These are phyloP conservation scores for Phallusia fumigata DNA, from an alignment of 23 tunicate genomes.

Conservation along the genomic window DNA sequence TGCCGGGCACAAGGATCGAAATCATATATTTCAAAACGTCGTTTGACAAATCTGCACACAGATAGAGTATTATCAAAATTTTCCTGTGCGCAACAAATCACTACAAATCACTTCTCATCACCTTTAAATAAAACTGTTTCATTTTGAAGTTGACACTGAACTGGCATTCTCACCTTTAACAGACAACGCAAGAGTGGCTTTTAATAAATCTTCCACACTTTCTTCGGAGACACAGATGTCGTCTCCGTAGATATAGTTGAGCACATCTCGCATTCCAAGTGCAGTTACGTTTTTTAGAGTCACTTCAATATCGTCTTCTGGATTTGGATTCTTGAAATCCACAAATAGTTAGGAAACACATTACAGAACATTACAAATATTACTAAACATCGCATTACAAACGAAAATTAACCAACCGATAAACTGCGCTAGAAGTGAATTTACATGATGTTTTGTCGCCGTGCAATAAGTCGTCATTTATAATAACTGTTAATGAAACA, in stretches of 20 bases:
- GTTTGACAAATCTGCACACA: background rate
- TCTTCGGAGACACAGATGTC: conserved; percentile 7
- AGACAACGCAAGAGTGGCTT: background rate
- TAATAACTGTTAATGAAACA: too few species aligned
- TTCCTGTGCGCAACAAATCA: too few species aligned
- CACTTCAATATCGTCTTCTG: background rate
- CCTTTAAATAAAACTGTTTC: too few species aligned
- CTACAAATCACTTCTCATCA: too few species aligned
- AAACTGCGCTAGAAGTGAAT: too few species aligned
- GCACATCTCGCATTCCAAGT: background rate
- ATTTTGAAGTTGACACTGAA: background rate
- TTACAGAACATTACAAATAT: too few species aligned
- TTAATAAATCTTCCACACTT: background rate
- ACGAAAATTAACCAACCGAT: too few species aligned
- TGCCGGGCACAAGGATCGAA: background rate
- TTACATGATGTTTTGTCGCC: too few species aligned
- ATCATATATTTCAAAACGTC: background rate
- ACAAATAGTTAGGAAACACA: too few species aligned
- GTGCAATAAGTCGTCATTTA: too few species aligned
- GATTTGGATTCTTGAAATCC: background rate
- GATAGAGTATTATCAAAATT: too few species aligned
- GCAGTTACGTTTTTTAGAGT: background rate
- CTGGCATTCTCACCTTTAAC: background rate
- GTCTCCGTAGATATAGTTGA: background rate
- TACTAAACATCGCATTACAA: too few species aligned